Evolutionary conservation across 2,888 invertebrate species (phyloP), one percentile per base, ranked within the genome.

Genomic region (Polydrusus pterygomalis): DNA sequence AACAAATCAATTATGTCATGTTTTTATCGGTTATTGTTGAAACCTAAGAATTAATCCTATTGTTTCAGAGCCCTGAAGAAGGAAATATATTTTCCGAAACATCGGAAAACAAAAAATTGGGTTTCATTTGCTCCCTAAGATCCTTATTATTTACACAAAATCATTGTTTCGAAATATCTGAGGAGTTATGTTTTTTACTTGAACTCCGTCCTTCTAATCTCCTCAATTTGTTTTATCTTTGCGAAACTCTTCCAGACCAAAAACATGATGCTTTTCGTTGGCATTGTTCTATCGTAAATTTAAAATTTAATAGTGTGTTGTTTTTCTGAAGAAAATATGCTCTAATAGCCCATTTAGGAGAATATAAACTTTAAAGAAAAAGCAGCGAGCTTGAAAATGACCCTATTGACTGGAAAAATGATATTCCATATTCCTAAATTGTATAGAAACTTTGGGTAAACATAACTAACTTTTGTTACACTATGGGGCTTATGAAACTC

Each of bases 321-420:
- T 58, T 58, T 58, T n/a, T 38, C 25, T n/a, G 15, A 11, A 56
- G 34, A 38, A 58, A 58, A 17, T 56, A 13, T 51, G 58, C n/a
- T 58, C 30, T 56, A 56, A 58, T 58, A 15, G 58, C 43, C 30
- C 67, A 40, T 67, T 17, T 51, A 34, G 54, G n/a, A 67, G 51
- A 54, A 51, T 51, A 65, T 65, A 38, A 51, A 65, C 34, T 65
- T 51, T 65, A 65, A 65, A 65, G 45, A 51, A 51, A 65, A 65
- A 67, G 20, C 67, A 67, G 38, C 40, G 38, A 54, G 38, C 54
- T 17, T 25, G 67, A 67, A 67, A 67, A 67, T 38, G 20, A 67
- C 15, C 54, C 54, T 67, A 67, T 67, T 67, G 67, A 67, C 51
- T 54, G 67, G 67, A 67, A 67, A 54, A 67, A 67, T 67, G 54